These are phyloP conservation scores for Escarpia spicata DNA, from an alignment of 2,888 invertebrate genomes.

Conservation along the genomic window DNA sequence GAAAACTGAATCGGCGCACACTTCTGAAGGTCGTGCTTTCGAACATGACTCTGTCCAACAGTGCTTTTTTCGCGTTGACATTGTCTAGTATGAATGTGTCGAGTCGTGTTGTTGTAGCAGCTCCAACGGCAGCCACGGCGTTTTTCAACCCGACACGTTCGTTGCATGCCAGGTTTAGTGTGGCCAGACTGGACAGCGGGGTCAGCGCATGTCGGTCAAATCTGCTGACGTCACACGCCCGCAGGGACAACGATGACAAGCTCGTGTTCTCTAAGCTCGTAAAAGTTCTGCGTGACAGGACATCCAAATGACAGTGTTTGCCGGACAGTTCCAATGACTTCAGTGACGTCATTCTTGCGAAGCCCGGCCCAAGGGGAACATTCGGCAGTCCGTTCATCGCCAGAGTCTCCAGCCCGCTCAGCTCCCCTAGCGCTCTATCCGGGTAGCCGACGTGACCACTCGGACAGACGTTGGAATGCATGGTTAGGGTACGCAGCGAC, in stretches of 20 bases:
- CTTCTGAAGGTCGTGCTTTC: neutral
- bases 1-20: neutral
- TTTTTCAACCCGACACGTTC: neutral
- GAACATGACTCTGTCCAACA: neutral
- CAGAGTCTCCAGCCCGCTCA: neutral
- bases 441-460: neutral
- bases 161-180: neutral
- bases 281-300: neutral
- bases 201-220: neutral
- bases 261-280: neutral
- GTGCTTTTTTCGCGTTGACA: neutral
- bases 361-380: neutral
- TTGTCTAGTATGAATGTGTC: neutral
- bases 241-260: neutral
- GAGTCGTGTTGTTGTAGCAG: neutral
- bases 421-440: neutral
- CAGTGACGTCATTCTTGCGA: neutral
- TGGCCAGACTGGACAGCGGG: neutral
- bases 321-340: neutral
- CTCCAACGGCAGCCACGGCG: neutral
- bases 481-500: neutral
- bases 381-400: neutral
- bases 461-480: neutral
- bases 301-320: neutral
- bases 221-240: neutral